Evolutionary conservation across 1,140 invertebrate species (phyloP).

Genomic region (Ctenoplectra terminalis): DNA sequence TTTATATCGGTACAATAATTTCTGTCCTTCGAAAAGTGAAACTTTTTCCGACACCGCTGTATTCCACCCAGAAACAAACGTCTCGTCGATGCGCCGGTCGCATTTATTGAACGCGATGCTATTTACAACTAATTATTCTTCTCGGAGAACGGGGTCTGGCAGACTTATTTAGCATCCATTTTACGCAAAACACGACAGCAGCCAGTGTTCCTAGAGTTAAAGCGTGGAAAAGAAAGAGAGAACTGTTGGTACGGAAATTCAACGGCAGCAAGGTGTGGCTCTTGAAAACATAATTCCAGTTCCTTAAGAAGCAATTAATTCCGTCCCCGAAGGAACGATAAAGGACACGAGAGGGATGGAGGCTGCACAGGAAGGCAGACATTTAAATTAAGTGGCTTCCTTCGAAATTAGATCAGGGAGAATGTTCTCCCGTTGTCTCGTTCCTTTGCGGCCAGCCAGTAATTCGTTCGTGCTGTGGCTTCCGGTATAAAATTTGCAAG

Average conservation of each 20-base stretch:
- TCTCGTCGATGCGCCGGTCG: too few species aligned
- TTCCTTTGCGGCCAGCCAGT: constrained; percentile 31
- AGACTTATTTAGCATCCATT: background rate
- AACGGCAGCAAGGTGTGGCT: background rate
- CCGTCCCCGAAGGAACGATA: constrained; percentile 74
- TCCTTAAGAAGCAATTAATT: constrained; percentile 82
- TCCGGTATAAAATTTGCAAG: constrained; percentile 21
- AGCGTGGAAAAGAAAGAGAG: background rate
- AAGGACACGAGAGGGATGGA: constrained; percentile 58
- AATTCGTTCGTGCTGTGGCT: constrained; percentile 13
- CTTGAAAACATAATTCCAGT: constrained; percentile 79
- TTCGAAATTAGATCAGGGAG: constrained; percentile 79
- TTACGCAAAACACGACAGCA: background rate
- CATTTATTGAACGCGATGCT: too few species aligned
- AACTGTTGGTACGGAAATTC: too few species aligned
- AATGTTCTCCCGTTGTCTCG: constrained; percentile 51
- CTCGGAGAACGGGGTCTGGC: too few species aligned
- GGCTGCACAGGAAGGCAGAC: too few species aligned
- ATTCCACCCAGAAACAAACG: too few species aligned
- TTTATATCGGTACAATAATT: too few species aligned
- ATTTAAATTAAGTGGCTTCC: constrained; percentile 81
- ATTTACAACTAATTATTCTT: too few species aligned
- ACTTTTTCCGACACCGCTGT: too few species aligned
- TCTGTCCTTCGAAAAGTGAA: too few species aligned
- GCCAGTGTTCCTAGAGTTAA: background rate